A percentile compares a stretch with the other conserved stretches of the same genome.
Evolutionary conservation across 2,797 vertebrate genomes (phyloP).

Genomic region (Acrocephalus scirpaceus): DNA sequence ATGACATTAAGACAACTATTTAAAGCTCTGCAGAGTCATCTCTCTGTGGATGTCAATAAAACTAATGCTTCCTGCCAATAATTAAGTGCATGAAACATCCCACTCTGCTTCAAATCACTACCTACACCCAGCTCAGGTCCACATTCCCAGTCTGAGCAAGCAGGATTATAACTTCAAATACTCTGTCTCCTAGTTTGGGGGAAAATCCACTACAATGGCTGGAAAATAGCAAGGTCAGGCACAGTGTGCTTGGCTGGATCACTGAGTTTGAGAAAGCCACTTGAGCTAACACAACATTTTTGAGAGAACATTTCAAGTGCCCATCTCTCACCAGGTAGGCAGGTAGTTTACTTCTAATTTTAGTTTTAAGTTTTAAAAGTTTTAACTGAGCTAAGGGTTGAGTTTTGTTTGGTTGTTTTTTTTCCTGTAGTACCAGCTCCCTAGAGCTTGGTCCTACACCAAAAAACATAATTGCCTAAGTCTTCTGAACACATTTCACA

Average conservation of each 20-base stretch:
- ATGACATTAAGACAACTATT: constrained; percentile 12
- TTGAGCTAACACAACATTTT: background rate
- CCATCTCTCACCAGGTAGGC: background rate
- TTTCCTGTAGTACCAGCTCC: background rate
- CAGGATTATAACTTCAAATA: background rate
- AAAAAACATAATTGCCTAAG: background rate
- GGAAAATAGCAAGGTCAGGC: background rate
- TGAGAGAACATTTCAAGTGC: accelerated
- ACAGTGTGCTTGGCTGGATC: accelerated
- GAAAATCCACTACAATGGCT: background rate
- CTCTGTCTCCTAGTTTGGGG: background rate
- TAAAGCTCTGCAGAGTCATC: background rate
- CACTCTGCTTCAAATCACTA: background rate
- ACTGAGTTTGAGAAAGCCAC: background rate
- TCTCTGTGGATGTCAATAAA: constrained; percentile 42
- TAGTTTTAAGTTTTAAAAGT: background rate
- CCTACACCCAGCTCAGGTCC: background rate
- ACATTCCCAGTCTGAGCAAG: background rate
- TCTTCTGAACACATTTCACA: background rate
- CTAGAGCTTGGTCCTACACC: background rate
- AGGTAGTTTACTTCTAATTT: background rate
- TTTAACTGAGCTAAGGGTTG: background rate
- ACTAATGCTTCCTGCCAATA: constrained; percentile 44
- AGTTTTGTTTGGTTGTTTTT: background rate
- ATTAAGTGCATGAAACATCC: constrained; percentile 19